Evolutionary conservation across 2,888 invertebrate genomes (phyloP).

Genomic region (Petrolisthes cinctipes): DNA sequence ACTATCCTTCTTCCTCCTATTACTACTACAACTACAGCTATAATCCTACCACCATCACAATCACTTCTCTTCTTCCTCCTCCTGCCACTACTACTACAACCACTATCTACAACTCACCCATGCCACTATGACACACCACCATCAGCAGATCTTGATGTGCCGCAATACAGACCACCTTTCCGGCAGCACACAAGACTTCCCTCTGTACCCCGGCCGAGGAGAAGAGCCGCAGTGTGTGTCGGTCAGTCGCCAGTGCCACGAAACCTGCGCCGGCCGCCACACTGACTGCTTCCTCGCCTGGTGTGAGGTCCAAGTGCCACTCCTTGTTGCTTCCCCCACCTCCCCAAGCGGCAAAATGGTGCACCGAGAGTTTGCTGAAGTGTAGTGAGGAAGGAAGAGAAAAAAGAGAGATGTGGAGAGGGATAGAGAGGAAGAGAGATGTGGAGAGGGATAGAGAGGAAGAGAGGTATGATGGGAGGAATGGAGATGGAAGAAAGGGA

Average conservation of each 20-base stretch:
- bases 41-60: not conserved
- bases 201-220: constrained; percentile 89
- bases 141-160: constrained; percentile 76
- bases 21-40: not conserved
- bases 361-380: constrained; percentile 80
- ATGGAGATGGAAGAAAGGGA: not conserved
- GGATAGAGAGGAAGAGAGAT: too few relatives aligned
- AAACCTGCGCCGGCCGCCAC: constrained; percentile 79
- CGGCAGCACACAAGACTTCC: constrained; percentile 80
- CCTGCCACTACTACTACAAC: not conserved
- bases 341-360: constrained; percentile 78
- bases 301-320: constrained; percentile 85
- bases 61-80: not conserved
- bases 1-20: not conserved
- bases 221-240: constrained; percentile 83
- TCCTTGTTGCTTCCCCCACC: constrained; percentile 77
- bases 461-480: not conserved
- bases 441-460: not conserved
- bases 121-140: constrained; percentile 77
- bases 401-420: not conserved
- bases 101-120: constrained; percentile 67
- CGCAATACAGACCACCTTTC: constrained; percentile 79
- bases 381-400: not conserved
- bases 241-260: constrained; percentile 83
- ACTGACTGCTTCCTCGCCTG: constrained; percentile 82